Conservation (phyloP, 2,113 vertebrate species). For the Malurus elegans region DNA sequence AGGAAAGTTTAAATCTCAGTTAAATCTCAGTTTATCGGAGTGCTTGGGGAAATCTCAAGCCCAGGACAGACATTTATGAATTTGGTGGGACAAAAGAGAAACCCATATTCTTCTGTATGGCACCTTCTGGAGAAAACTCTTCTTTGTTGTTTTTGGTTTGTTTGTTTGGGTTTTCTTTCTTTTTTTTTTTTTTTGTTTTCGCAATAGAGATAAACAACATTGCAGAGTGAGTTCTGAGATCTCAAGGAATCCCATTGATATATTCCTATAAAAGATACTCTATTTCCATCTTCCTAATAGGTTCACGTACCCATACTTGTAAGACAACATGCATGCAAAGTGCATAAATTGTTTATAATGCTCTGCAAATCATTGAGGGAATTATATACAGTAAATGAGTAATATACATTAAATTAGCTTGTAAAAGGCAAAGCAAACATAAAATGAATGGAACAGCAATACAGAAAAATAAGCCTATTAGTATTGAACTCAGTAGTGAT, state of each 20-base stretch:
- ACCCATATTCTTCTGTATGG: background rate
- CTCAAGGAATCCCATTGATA: background rate
- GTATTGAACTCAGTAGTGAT: background rate
- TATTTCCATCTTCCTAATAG: background rate
- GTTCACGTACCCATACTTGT: background rate
- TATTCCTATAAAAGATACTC: background rate
- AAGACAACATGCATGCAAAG: background rate
- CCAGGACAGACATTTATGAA: background rate
- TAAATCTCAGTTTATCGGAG: background rate
- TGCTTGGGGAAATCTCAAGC: background rate
- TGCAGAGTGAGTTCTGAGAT: background rate
- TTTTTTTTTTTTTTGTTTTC: background rate
- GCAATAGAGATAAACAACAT: background rate
- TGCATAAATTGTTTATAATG: background rate
- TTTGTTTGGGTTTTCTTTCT: background rate
- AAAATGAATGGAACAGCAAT: background rate
- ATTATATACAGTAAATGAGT: background rate
- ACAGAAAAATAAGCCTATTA: background rate
- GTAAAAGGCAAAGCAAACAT: background rate
- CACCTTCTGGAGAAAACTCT: background rate
- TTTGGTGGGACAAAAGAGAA: background rate
- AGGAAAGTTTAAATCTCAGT: background rate
- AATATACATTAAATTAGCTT: background rate
- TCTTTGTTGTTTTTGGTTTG: too few relatives aligned
- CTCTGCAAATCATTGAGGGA: background rate